phyloP scores from a whole-genome alignment of 2,113 vertebrate species.

The Myocastor coypus region DNA sequence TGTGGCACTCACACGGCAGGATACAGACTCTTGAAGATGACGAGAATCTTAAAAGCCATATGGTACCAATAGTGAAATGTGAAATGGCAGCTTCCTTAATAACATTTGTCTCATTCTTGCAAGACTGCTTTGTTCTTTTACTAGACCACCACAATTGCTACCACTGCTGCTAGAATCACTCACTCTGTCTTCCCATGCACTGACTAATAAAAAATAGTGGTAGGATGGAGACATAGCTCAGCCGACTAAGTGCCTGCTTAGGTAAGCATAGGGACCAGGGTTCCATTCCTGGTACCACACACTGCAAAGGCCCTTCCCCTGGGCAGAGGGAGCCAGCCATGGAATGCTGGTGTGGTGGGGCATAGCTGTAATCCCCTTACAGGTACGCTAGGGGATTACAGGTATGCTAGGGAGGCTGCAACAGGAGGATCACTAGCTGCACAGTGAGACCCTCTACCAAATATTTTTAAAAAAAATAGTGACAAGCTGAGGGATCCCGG shows the following conservation, averaged over 20 bases:
- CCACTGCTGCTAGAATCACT: not conserved
- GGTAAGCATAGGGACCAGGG: too few species aligned
- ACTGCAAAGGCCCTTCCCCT: too few species aligned
- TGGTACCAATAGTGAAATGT: not conserved
- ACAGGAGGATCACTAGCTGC: too few species aligned
- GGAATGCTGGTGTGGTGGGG: too few species aligned
- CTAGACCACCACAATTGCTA: not conserved
- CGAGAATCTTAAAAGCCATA: not conserved
- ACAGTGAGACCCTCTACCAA: too few species aligned
- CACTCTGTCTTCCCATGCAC: not conserved
- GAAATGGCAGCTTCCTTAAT: not conserved
- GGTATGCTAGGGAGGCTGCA: too few species aligned
- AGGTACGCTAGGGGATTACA: too few species aligned
- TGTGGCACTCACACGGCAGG: not conserved
- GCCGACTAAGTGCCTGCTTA: too few species aligned
- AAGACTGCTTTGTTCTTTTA: not conserved
- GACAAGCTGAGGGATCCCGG: not conserved
- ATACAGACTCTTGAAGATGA: not conserved
- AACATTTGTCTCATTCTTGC: not conserved
- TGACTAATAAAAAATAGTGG: not conserved
- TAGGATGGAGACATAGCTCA: not conserved
- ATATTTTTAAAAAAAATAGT: not conserved
- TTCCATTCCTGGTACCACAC: too few species aligned
- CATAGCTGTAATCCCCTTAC: too few species aligned
- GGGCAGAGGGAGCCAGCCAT: too few species aligned